phyloP scores from a whole-genome alignment of 2,888 invertebrate species.

The Melinopterus prodromus region DNA sequence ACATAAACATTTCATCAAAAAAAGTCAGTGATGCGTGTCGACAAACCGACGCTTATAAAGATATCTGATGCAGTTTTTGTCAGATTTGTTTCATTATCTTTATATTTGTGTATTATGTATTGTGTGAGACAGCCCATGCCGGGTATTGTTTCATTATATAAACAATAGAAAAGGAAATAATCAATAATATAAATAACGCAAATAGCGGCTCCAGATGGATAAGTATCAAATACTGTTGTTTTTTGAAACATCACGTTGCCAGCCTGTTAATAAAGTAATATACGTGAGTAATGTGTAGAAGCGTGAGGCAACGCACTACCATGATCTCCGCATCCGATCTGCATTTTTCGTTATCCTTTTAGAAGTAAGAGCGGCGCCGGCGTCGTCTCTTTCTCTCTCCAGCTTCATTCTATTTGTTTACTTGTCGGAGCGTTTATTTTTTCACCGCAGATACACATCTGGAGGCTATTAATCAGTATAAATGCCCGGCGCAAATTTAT shows the following conservation, averaged over 20 bases:
- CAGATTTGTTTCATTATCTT: no score
- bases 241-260: background rate
- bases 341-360: background rate
- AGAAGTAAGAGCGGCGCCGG: background rate
- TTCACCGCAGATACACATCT: background rate
- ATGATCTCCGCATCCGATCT: background rate
- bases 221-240: background rate
- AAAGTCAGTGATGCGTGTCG: no score
- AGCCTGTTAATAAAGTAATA: background rate
- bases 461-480: constrained; percentile 13
- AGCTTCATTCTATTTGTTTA: background rate
- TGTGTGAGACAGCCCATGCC: no score
- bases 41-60: no score
- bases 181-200: no score
- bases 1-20: no score
- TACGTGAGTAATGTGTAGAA: background rate
- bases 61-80: no score
- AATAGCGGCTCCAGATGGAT: background rate
- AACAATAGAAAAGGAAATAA: no score
- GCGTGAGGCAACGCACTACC: background rate
- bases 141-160: no score
- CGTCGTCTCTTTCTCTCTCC: background rate
- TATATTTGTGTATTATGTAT: no score
- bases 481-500: constrained; percentile 11
- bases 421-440: background rate